Evolutionary conservation across 2,797 vertebrate species (phyloP).

Genomic region (Hippopotamyrus pictus): DNA sequence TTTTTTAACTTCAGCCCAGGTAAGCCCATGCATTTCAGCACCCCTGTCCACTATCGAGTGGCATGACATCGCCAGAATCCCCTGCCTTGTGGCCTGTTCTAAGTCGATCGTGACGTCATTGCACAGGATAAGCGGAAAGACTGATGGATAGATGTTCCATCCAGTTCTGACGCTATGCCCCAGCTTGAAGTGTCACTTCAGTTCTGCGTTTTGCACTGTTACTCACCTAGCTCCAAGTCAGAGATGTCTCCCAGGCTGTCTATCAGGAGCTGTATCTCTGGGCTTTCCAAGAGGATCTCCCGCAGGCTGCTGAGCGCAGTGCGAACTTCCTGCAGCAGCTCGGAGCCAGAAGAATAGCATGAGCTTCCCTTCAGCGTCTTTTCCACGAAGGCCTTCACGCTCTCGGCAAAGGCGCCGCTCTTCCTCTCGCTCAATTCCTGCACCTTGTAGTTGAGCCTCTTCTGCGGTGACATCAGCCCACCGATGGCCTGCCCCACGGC

Average conservation of each 20-base stretch:
- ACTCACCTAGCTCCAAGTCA: constrained; percentile 60
- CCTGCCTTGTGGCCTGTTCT: neutral
- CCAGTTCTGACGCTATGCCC: neutral
- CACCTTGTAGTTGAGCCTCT: constrained; percentile 62
- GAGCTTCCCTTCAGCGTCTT: constrained; percentile 38
- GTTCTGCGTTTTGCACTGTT: neutral
- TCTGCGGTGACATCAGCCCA: constrained; percentile 58
- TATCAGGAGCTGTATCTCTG: constrained; percentile 58
- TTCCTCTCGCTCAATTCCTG: constrained; percentile 64
- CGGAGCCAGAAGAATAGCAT: constrained; percentile 44
- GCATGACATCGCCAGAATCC: neutral
- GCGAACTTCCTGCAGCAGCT: constrained; percentile 75
- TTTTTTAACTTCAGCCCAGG: neutral
- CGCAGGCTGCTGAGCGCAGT: constrained; percentile 64
- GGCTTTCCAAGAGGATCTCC: constrained; percentile 60
- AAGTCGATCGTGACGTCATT: neutral
- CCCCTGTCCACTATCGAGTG: neutral
- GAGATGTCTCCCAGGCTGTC: constrained; percentile 55
- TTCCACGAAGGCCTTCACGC: constrained; percentile 52
- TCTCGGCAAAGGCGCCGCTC: constrained; percentile 53
- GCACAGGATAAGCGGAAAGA: neutral
- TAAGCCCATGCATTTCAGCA: neutral
- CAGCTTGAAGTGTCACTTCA: neutral
- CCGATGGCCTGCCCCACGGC: constrained; percentile 63
- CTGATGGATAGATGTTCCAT: neutral